Evolutionary conservation across 2,113 vertebrate genomes (phyloP).

Genomic region (Channa maculata): DNA sequence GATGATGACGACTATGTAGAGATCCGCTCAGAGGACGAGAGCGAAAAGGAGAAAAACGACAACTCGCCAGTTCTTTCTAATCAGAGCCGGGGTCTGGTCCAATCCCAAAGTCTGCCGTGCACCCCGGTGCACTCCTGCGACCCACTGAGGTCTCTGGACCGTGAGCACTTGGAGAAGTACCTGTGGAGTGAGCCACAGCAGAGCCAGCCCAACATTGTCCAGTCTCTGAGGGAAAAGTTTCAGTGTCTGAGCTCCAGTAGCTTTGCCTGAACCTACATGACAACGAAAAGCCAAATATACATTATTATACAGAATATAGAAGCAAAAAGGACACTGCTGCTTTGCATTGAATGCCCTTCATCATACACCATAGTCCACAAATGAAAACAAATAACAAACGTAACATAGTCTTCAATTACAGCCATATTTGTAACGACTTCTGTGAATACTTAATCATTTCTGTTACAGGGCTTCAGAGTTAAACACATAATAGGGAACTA

Average conservation of each 20-base stretch:
- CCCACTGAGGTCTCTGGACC: conserved; percentile 77
- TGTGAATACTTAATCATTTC: conserved; percentile 26
- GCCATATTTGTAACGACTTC: conserved; percentile 28
- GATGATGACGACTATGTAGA: conserved; percentile 96
- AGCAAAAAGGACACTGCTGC: conserved; percentile 57
- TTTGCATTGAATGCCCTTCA: conserved; percentile 43
- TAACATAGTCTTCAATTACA: conserved; percentile 20
- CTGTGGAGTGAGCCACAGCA: conserved; percentile 91
- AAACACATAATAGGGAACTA: conserved; percentile 23
- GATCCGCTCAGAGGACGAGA: conserved; percentile 96
- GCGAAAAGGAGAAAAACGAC: conserved; percentile 64
- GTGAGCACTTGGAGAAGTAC: conserved; percentile 90
- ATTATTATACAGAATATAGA: conserved; percentile 28
- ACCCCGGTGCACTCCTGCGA: conserved; percentile 78
- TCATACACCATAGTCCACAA: conserved; percentile 13
- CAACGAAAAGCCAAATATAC: conserved; percentile 57
- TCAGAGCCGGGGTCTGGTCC: conserved; percentile 46
- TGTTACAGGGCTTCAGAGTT: conserved; percentile 52
- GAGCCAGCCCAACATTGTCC: conserved; percentile 93
- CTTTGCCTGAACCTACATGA: conserved; percentile 81
- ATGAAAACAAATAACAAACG: conserved; percentile 24
- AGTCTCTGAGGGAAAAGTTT: conserved; percentile 96
- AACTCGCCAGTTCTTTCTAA: conserved; percentile 50
- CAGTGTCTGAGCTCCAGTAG: conserved; percentile 98
- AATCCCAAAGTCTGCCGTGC: conserved; percentile 77